These are phyloP conservation scores for Cavia porcellus DNA, from an alignment of 2,113 vertebrate genomes.

Conservation along the genomic window DNA sequence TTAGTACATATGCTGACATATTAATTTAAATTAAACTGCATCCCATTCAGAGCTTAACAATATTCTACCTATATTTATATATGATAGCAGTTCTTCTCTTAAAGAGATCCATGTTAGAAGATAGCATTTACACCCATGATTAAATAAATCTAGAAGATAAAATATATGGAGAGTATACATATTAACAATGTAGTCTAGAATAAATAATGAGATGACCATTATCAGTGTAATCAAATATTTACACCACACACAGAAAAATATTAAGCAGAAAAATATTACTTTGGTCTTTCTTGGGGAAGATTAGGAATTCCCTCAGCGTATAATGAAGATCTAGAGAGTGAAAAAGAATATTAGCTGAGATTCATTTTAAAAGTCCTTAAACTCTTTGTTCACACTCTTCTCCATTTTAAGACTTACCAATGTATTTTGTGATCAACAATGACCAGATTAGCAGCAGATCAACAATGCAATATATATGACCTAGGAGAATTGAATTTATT, in stretches of 20 bases:
- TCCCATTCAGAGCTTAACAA: neutral
- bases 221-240: neutral
- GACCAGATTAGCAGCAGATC: neutral
- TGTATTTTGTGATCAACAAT: neutral
- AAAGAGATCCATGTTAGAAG: neutral
- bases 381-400: neutral
- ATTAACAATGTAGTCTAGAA: neutral
- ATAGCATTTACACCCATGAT: neutral
- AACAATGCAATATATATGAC: neutral
- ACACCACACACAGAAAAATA: neutral
- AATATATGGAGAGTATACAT: neutral
- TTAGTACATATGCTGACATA: conserved; percentile 27
- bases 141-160: neutral
- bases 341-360: neutral
- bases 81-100: conserved; percentile 1
- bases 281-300: neutral
- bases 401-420: neutral
- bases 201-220: neutral
- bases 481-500: conserved; percentile 39
- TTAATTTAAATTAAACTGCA: conserved; percentile 13
- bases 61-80: neutral
- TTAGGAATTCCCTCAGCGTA: neutral
- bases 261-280: neutral
- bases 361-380: neutral
- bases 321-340: neutral